Base-by-base conservation (phyloP, 1,140 invertebrate genomes). In the Chymomyza costata region DNA sequence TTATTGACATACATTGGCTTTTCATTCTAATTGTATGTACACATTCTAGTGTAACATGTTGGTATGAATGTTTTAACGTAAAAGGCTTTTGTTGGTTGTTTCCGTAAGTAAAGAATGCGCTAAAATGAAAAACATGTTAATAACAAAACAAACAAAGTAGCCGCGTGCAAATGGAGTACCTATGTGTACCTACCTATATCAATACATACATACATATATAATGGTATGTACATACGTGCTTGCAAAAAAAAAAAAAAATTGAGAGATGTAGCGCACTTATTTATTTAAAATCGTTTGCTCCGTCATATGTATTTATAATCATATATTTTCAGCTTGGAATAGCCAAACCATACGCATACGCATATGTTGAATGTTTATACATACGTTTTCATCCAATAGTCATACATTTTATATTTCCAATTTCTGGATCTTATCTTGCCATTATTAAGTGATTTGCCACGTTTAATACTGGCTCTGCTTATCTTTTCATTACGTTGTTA, bases 141-240 rank as follows among this genome's bases (percentile, higher is more conserved):
- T 45, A 52, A 48, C 54, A 56, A 54, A 56, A 56, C 50, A 53
- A 56, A 32, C 48, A 47, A 53, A 21, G 28, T 31, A 40, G 7
- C 45, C 32, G 40, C 49, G 55, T 58, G 31, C 32, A 15, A 39
- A 50, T 28, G 37, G 34, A 10, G 35, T n/a, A n/a, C n/a, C n/a
- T n/a, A n/a, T 40, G 10, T 11, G 25, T 19, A 18, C 17, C 18
- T 40, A 25, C 32, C 19, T 15, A 35, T 46, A 31, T 21, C n/a
- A 11, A 5, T 47, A 8, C 18, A 14, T 47, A 21, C 16, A 25
- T 40, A 50, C 15, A 21, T 15, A 38, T 18, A 14, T 38, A 10
- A 2, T 2, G 3, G 18, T 38, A 38, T 6, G 35, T 18, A 38
- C 15, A 17, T n/a, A 45, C 31, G n/a, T 30, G 8, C 16, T 28